These are phyloP conservation scores for Hirudo medicinalis DNA, from an alignment of 1,140 invertebrate genomes.

Conservation along the genomic window DNA sequence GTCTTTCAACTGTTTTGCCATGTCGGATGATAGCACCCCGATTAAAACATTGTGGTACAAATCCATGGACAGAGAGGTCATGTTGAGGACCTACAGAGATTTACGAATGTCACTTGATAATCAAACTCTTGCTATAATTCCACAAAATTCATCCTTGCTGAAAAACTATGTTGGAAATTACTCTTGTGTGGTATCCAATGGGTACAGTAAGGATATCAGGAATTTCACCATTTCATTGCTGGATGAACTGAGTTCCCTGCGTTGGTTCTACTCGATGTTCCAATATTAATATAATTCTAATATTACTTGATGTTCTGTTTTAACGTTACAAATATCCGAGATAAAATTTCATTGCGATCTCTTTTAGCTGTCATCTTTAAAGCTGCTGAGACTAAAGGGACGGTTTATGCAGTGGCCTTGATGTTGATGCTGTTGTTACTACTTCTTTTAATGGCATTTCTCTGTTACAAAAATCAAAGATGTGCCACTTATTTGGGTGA, in stretches of 20 bases:
- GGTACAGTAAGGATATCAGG: conserved; percentile 8
- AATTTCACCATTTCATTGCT: background rate
- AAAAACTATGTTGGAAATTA: conserved; percentile 16
- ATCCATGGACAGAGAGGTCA: background rate
- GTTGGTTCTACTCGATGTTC: background rate
- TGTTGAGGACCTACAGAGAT: background rate
- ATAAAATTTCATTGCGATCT: background rate
- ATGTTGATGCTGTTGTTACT: background rate
- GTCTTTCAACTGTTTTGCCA: conserved; percentile 14
- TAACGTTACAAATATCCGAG: background rate
- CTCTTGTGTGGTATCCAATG: conserved; percentile 18
- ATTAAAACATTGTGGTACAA: conserved; percentile 14
- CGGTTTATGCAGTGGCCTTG: background rate
- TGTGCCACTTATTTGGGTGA: too few relatives aligned
- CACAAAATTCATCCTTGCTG: background rate
- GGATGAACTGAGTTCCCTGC: background rate
- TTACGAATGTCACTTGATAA: background rate
- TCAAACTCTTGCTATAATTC: background rate
- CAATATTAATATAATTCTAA: too few relatives aligned
- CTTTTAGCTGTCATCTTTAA: too few relatives aligned
- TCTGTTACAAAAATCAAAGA: background rate
- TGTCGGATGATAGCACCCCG: conserved; percentile 20
- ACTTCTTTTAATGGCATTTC: background rate
- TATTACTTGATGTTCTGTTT: too few relatives aligned
- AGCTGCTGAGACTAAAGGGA: background rate